These are phyloP conservation scores for Climacteris rufus DNA, from an alignment of 2,113 vertebrate species.

Conservation along the genomic window DNA sequence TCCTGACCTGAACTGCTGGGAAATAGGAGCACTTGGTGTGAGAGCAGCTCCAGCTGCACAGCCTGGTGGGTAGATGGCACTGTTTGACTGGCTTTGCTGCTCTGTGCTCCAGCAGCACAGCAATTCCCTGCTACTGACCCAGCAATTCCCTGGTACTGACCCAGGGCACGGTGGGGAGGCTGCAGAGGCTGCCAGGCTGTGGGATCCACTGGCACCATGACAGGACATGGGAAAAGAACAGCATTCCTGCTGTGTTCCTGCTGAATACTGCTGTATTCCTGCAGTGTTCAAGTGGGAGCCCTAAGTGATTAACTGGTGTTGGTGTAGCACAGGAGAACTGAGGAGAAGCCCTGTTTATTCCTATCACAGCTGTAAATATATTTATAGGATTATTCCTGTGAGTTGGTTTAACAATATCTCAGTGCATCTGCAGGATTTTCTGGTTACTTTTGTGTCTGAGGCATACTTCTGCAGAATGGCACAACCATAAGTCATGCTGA, in stretches of 20 bases:
- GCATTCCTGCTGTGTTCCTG: not conserved
- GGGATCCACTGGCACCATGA: not conserved
- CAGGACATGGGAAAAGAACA: not conserved
- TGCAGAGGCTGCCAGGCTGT: not conserved
- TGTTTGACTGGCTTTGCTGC: not conserved
- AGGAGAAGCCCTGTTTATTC: not conserved
- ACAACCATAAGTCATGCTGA: rapidly evolving
- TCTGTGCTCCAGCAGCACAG: not conserved
- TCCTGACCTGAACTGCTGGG: not conserved
- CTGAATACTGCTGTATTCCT: not conserved
- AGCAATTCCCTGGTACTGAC: not conserved
- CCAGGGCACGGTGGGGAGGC: not conserved
- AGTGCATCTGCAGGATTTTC: not conserved
- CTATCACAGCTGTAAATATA: not conserved
- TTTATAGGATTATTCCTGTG: not conserved
- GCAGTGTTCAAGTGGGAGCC: rapidly evolving
- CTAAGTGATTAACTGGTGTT: not conserved
- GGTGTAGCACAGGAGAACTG: not conserved
- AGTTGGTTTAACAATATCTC: not conserved
- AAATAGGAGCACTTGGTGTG: not conserved
- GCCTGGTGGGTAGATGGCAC: constrained; percentile 34
- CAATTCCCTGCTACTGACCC: too few species aligned
- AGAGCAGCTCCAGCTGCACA: not conserved
- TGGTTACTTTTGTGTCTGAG: not conserved
- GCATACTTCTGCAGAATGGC: not conserved